A percentile compares a stretch with the other conserved stretches of the same genome.
These are phyloP conservation scores for Acanthurus tractus DNA, from an alignment of 2,797 vertebrate species.

Conservation along the genomic window DNA sequence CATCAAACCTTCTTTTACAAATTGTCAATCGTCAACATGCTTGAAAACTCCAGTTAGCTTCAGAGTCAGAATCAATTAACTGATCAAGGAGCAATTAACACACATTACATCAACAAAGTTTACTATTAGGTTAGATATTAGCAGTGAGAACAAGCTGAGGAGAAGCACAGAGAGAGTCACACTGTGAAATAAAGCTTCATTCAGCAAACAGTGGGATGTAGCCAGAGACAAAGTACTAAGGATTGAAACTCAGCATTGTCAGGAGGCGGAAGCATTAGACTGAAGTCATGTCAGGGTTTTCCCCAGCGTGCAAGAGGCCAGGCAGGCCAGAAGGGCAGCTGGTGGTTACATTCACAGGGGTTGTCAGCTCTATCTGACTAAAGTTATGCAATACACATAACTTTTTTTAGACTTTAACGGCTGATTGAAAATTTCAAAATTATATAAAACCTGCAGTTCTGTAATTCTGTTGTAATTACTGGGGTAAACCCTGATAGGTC, in stretches of 20 bases:
- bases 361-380: background rate
- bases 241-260: conserved; percentile 23
- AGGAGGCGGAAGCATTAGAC: conserved; percentile 23
- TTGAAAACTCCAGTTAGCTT: conserved; percentile 13
- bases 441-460: background rate
- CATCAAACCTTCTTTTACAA: conserved; percentile 5
- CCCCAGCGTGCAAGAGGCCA: conserved; percentile 26
- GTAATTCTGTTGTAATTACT: conserved; percentile 1
- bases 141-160: conserved; percentile 4
- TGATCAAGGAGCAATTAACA: background rate
- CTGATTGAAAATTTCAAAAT: no score
- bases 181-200: conserved; percentile 30
- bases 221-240: conserved; percentile 13
- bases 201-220: conserved; percentile 21
- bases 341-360: background rate
- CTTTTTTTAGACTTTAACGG: background rate
- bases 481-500: conserved; percentile 26
- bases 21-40: background rate
- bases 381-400: background rate
- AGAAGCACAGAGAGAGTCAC: conserved; percentile 43
- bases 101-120: conserved; percentile 1
- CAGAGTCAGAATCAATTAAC: background rate
- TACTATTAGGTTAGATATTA: conserved; percentile 17
- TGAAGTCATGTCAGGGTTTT: conserved; percentile 29
- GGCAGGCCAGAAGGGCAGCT: conserved; percentile 1